Evolutionary conservation across 2,797 vertebrate genomes (phyloP), one percentile per base, ranked within the genome.

Genomic region (Nannoperca obscura): DNA sequence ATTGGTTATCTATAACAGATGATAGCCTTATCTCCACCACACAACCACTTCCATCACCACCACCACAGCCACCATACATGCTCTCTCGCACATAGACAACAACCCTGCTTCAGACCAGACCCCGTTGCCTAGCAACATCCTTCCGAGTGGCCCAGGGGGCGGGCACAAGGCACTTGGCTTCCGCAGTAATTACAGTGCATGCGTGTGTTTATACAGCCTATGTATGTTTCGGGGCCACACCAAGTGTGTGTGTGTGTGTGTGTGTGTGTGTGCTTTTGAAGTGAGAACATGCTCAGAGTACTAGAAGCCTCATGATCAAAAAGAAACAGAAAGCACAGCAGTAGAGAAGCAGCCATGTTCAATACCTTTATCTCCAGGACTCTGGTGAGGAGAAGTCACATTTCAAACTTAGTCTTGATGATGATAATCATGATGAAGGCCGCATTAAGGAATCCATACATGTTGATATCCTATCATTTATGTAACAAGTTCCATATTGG

Each of bases 81-180:
- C 58, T 40, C 30, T 22, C 73, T 66, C 53, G 67, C 66, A 86
- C 61, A 64, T 79, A 77, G 59, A 81, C 79, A 86, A 84, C 90
- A 86, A 74, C 81, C 86, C 88, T 81, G 82, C 84, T 83, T 78
- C 78, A 88, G 86, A 82, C 62, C 61, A 88, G 86, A 83, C 80
- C 84, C 57, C 74, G 93, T 94, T 92, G 93, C 94, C 55, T 93
- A 91, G 94, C 92, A 94, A 95, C 93, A 55, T 20, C 65, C 73
- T 90, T 76, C 73, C 22, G 77, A 91, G 88, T 88, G 88, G 92
- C 89, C 86, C 90, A 89, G 83, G 89, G 89, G 93, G 92, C 91
- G 89, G 92, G 83, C 78, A 86, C 84, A 81, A 88, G 87, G 74
- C 81, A 71, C 88, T 86, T 79, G 85, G 91, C 92, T 92, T 94